Evolutionary conservation across 30 jellyfish, hydroid and myxozoan species (phyloP).

Genomic region (Hydractinia symbiolongicarpus): DNA sequence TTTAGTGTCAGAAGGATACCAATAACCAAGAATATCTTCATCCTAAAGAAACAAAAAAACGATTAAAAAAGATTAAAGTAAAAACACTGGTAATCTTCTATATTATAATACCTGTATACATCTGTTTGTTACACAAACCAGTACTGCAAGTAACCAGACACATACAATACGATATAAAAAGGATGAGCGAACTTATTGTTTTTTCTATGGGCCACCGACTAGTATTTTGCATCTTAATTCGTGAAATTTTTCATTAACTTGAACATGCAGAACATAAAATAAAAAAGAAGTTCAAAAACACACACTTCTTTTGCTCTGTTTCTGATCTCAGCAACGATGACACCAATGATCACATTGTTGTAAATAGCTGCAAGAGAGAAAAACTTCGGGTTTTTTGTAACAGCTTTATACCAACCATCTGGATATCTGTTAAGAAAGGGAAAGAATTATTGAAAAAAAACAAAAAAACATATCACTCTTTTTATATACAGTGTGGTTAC

Average conservation of each 20-base stretch:
- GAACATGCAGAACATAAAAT: too few species aligned
- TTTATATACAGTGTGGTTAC: too few species aligned
- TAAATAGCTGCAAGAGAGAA: slow-evolving; percentile 74
- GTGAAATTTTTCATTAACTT: too few species aligned
- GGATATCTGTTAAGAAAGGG: slow-evolving; percentile 64
- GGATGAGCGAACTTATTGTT: too few species aligned
- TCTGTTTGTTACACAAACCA: too few species aligned
- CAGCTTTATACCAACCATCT: slow-evolving; percentile 90
- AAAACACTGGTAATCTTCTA: background rate
- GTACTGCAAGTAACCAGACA: too few species aligned
- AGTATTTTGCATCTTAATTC: too few species aligned
- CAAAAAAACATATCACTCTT: too few species aligned
- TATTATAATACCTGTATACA: background rate
- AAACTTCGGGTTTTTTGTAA: slow-evolving; percentile 60
- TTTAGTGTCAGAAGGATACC: slow-evolving; percentile 83
- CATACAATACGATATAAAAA: too few species aligned
- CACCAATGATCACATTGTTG: slow-evolving; percentile 66
- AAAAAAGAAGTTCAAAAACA: too few species aligned
- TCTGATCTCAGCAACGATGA: slow-evolving; percentile 70
- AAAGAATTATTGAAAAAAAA: background rate
- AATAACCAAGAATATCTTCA: slow-evolving; percentile 75
- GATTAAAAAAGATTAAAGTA: background rate
- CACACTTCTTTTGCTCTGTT: slow-evolving; percentile 10
- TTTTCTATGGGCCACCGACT: background rate
- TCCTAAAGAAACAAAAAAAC: slow-evolving; percentile 42